Evolutionary conservation across 2,888 invertebrate species (phyloP), one percentile per base, ranked within the genome.

Genomic region (Xestia sexstrigata): DNA sequence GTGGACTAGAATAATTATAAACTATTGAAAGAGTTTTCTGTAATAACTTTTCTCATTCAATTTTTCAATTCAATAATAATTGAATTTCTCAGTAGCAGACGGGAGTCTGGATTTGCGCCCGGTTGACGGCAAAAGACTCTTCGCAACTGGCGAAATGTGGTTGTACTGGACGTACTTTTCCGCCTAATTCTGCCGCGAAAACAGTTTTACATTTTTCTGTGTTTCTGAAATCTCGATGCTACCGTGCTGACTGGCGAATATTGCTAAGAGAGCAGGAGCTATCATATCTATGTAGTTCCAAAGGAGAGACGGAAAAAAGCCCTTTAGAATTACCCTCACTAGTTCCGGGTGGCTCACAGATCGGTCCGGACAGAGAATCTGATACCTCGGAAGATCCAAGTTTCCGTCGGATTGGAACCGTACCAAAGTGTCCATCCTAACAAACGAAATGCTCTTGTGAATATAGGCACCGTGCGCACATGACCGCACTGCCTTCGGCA

Each of bases 401-500:
- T 62, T 8, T 17, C 20, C 9, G 9, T 62, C 4, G 35, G 9
- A 35, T 62, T 20, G 5, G 20, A 62, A 62, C 20, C 1, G 9
- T 62, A 62, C 15, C 15, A 63, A 63, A n/a, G 15, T 42, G 7
- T 2, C 15, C n/a, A 39, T 63, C 39, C 39, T n/a, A n/a, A n/a
- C 2, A 8, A 8, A 39, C 13, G 7, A 39, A n/a, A n/a, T 39
- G 39, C 20, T 63, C 63, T 39, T 39, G n/a, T n/a, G n/a, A n/a
- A 42, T 65, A n/a, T 65, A n/a, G 42, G 42, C 42, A 65, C 42
- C 42, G 17, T 42, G n/a, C 26, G 55, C 49, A 35, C n/a, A 63
- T 63, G 55, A 52, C n/a, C 30, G n/a, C 52, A 69, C n/a, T 39
- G 68, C 63, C 79, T 62, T 13, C 62, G 65, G 84, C 69, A 52